Evolutionary conservation across 2,113 vertebrate species (phyloP).

Genomic region (Microtus richardsoni): DNA sequence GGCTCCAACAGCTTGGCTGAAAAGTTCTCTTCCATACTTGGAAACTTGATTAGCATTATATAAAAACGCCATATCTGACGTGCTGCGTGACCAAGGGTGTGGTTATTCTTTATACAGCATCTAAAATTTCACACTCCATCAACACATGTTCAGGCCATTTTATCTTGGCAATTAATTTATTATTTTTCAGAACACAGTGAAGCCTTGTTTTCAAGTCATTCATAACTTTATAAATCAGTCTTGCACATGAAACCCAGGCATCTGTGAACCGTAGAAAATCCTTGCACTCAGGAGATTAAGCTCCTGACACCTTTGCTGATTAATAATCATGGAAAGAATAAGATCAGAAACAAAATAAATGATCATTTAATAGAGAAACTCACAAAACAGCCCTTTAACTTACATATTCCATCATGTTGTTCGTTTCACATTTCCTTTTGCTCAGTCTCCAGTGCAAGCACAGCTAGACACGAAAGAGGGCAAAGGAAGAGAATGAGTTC

Average conservation of each 20-base stretch:
- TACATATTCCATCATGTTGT: constrained; percentile 99
- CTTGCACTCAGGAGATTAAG: constrained; percentile 96
- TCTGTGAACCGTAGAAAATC: constrained; percentile 99
- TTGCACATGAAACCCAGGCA: constrained; percentile 91
- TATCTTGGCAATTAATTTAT: constrained; percentile 99
- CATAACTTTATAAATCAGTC: constrained; percentile 99
- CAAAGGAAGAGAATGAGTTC: constrained; percentile 95
- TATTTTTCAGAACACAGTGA: constrained; percentile 94
- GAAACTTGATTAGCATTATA: constrained; percentile 90
- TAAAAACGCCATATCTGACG: constrained; percentile 90
- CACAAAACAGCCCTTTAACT: constrained; percentile 99
- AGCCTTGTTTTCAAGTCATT: constrained; percentile 96
- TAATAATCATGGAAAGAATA: constrained; percentile 98
- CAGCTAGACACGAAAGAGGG: constrained; percentile 94
- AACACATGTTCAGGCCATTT: constrained; percentile 97
- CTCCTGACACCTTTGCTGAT: constrained; percentile 96
- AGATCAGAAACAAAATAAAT: constrained; percentile 99
- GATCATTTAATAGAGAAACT: constrained; percentile 99
- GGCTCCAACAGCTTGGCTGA: constrained; percentile 87
- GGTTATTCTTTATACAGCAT: constrained; percentile 90
- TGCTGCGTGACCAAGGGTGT: constrained; percentile 89
- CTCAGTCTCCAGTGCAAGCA: constrained; percentile 98
- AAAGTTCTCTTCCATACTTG: constrained; percentile 89
- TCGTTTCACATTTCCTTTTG: constrained; percentile 99
- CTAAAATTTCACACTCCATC: constrained; percentile 97